phyloP scores from a whole-genome alignment of 2,113 vertebrate genomes.

The Hemiprocne comata region DNA sequence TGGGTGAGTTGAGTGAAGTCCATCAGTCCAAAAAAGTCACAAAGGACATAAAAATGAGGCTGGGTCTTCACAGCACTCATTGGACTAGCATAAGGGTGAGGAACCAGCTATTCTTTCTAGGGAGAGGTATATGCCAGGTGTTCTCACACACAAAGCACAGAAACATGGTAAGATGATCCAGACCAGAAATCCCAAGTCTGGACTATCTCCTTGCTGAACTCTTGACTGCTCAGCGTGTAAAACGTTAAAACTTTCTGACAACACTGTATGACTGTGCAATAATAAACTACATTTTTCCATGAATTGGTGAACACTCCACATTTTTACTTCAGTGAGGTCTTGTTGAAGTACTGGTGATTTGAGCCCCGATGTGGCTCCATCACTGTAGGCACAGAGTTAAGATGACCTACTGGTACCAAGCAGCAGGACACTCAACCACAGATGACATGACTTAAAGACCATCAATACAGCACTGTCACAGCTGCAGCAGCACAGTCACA shows the following conservation, averaged over 20 bases:
- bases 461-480: background rate
- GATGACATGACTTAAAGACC: background rate
- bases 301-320: background rate
- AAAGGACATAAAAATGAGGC: background rate
- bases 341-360: background rate
- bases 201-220: background rate
- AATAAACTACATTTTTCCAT: background rate
- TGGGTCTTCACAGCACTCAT: background rate
- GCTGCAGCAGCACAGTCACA: background rate
- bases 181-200: background rate
- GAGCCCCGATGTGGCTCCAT: background rate
- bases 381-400: background rate
- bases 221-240: background rate
- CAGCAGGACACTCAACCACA: background rate
- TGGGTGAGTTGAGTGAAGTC: background rate
- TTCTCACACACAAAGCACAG: background rate
- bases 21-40: background rate
- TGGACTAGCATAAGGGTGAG: background rate
- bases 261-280: background rate
- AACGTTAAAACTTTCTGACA: background rate
- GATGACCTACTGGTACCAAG: background rate
- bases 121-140: background rate
- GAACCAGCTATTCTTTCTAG: background rate
- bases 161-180: background rate
- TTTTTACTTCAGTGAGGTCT: background rate